These are phyloP conservation scores for Salmo trutta DNA, from an alignment of 2,797 vertebrate species.

Conservation along the genomic window DNA sequence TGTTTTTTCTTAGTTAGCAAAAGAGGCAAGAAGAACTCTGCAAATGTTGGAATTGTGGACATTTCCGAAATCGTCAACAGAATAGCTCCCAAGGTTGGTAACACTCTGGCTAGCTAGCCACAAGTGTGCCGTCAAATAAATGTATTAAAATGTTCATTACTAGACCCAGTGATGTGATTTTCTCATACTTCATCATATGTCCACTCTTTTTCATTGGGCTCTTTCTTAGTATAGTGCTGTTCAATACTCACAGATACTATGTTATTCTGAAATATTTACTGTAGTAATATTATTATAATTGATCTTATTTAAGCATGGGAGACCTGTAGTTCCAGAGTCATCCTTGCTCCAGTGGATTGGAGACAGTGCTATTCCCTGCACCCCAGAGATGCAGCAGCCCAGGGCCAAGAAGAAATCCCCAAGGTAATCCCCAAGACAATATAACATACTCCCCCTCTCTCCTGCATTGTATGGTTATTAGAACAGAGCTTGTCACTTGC, in stretches of 20 bases:
- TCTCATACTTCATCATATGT: too few relatives aligned
- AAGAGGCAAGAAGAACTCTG: slow-evolving; percentile 42
- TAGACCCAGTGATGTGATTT: background rate
- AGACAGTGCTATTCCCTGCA: slow-evolving; percentile 88
- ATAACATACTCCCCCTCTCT: background rate
- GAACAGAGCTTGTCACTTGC: background rate
- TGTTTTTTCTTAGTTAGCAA: slow-evolving; percentile 55
- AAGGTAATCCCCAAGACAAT: slow-evolving; percentile 49
- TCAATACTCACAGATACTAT: too few relatives aligned
- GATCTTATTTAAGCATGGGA: slow-evolving; percentile 74
- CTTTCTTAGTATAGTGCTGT: too few relatives aligned
- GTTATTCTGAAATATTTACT: too few relatives aligned
- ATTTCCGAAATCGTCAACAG: slow-evolving; percentile 76
- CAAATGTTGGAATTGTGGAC: slow-evolving; percentile 39
- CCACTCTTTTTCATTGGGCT: too few relatives aligned
- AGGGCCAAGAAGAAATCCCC: slow-evolving; percentile 62
- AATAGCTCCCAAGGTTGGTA: slow-evolving; percentile 76
- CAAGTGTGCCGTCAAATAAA: too few relatives aligned
- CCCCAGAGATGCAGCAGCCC: slow-evolving; percentile 71
- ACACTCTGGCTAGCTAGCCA: background rate
- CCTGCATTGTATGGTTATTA: background rate
- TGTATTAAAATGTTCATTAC: too few relatives aligned
- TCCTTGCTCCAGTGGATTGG: slow-evolving; percentile 89
- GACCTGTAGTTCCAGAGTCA: slow-evolving; percentile 72
- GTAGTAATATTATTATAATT: background rate